A percentile compares a stretch with the other conserved stretches of the same genome.
phyloP scores from a whole-genome alignment of 2,113 vertebrate species.

The Malurus cyaneus region DNA sequence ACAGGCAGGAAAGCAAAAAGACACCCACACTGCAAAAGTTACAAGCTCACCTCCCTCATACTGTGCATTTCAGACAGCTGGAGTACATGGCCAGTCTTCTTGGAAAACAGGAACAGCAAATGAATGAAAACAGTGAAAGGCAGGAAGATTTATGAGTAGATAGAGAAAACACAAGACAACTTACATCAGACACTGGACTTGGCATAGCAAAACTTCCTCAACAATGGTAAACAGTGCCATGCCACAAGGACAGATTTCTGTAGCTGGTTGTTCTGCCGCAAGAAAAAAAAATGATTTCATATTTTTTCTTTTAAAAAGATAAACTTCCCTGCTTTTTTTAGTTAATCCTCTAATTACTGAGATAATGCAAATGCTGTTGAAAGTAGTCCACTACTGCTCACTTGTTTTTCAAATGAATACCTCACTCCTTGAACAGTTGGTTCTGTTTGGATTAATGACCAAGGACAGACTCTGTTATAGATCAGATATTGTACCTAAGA shows the following conservation, averaged over 20 bases:
- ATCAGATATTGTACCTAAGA: neutral
- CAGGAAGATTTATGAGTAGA: neutral
- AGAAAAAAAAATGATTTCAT: neutral
- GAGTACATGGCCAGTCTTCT: neutral
- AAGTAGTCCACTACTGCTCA: neutral
- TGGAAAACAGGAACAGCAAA: neutral
- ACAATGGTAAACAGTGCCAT: neutral
- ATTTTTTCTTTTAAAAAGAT: neutral
- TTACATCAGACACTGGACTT: neutral
- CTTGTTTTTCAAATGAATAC: neutral
- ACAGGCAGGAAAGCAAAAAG: no score
- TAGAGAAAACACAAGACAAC: neutral
- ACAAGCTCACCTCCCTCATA: neutral
- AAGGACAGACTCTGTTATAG: neutral
- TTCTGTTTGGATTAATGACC: neutral
- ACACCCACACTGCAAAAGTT: neutral
- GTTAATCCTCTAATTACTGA: neutral
- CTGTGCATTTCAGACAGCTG: neutral
- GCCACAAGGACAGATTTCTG: neutral
- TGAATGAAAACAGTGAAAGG: neutral
- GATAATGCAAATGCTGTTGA: neutral
- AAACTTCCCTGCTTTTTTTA: neutral
- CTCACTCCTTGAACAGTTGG: neutral
- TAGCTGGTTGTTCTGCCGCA: neutral
- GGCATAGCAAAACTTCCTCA: neutral